Evolutionary conservation across 2,113 vertebrate species (phyloP).

Genomic region (Sylvietta virens): DNA sequence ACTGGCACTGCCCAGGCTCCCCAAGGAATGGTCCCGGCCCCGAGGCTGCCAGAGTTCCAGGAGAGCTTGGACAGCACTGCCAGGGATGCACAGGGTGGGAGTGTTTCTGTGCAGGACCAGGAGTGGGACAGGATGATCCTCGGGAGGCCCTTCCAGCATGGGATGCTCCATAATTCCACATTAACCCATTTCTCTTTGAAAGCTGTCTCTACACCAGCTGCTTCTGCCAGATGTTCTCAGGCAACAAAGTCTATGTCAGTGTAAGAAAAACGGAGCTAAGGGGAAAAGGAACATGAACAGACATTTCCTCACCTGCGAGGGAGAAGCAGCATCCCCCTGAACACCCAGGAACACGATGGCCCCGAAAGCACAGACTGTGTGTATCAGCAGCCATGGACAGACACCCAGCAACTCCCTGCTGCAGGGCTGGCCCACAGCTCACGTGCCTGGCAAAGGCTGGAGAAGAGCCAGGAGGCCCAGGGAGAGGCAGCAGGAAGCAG

Average conservation of each 20-base stretch:
- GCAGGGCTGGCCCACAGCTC: neutral
- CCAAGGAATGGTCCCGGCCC: neutral
- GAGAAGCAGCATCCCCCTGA: neutral
- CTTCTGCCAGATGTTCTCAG: neutral
- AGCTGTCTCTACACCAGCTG: neutral
- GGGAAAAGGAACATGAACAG: neutral
- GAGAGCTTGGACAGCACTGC: accelerated
- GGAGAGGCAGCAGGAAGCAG: neutral
- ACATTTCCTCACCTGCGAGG: neutral
- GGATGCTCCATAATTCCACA: neutral
- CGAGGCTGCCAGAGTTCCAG: neutral
- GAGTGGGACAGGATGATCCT: accelerated
- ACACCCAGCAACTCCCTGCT: neutral
- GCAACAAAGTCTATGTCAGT: neutral
- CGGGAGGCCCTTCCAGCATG: too few relatives aligned
- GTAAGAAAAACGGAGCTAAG: neutral
- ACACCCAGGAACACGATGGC: accelerated
- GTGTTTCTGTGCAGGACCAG: neutral
- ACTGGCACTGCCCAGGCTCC: neutral
- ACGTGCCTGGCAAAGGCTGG: neutral
- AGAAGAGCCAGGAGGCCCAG: neutral
- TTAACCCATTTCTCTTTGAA: neutral
- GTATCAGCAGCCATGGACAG: neutral
- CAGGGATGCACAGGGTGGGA: neutral
- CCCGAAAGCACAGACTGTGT: neutral